Evolutionary conservation across 2,113 vertebrate genomes (phyloP).

Genomic region (Leptocoma aspasia): DNA sequence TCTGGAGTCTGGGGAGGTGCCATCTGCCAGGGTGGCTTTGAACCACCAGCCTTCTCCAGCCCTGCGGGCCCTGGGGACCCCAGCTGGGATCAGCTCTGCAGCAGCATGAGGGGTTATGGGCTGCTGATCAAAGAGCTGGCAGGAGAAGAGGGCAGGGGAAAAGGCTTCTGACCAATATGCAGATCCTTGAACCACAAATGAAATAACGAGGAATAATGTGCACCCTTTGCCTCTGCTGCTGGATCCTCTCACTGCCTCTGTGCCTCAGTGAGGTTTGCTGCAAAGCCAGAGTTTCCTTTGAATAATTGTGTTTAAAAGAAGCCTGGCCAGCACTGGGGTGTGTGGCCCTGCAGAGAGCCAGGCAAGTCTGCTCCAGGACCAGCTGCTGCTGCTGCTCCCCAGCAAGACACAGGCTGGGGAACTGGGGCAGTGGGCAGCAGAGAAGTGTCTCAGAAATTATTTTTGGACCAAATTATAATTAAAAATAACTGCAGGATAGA

Average conservation of each 20-base stretch:
- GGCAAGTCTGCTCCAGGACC: not conserved
- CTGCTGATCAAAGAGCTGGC: not conserved
- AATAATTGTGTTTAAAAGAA: not conserved
- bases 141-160: not conserved
- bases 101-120: not conserved
- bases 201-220: not conserved
- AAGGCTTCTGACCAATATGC: not conserved
- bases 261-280: not conserved
- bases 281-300: not conserved
- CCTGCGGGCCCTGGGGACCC: not conserved
- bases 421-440: not conserved
- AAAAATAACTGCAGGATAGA: not conserved
- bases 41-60: not conserved
- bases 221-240: not conserved
- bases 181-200: not conserved
- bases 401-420: not conserved
- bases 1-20: accelerated
- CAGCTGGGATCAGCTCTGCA: not conserved
- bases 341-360: not conserved
- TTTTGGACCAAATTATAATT: not conserved
- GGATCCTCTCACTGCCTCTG: not conserved
- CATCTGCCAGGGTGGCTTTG: not conserved
- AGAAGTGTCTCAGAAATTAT: not conserved
- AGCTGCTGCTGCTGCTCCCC: not conserved
- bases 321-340: accelerated